Base-by-base conservation (phyloP, 2,888 invertebrate genomes). In the Chamaedrilus cognettii region DNA sequence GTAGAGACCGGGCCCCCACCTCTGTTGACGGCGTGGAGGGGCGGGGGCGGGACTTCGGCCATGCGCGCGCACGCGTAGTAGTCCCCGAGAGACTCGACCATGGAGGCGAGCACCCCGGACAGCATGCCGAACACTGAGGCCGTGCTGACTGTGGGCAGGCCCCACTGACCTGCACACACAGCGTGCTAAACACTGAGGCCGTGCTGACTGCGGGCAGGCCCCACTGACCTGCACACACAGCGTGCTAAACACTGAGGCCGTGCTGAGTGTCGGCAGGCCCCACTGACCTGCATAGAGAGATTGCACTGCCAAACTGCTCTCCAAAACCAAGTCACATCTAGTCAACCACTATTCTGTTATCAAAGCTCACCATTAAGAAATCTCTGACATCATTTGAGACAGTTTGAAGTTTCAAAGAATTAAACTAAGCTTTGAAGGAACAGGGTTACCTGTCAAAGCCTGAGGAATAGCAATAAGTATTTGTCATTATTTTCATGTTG, bases 61-160 rank as follows among this genome's bases (percentile, higher is more conserved):
- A 87, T 82, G 69, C 86, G 78, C 11, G 94, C 92, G 1, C 93
- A 92, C n/a, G 93, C 93, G 63, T 93, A 92, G 84, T 94, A 95
- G 82, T 94, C 94, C 77, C 93, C 93, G 69, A 94, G 89, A 15
- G 79, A 80, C 70, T 82, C 82, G 2, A 82, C 77, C 52, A 77
- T 78, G 7, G 82, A 80, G 3, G 80, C 75, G 23, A 82, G 67
- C 11, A 80, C 78, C 0, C 78, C 81, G 0, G 80, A 78, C 34
- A 81, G 58, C 74, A 82, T 77, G 1, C 77, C 82, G 70, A 78
- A 75, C 63, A 77, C 78, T 23, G 79, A 76, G 2, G 80, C 74
- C 1, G 77, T 63, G 61, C 76, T 78, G 26, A 79, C 73, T 23
- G 80, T 81, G 0, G 82, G 82, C 31, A 76, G 30, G 4, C 82